Conservation (phyloP, 2,797 vertebrate genomes). For the Sebastes trivittatus region DNA sequence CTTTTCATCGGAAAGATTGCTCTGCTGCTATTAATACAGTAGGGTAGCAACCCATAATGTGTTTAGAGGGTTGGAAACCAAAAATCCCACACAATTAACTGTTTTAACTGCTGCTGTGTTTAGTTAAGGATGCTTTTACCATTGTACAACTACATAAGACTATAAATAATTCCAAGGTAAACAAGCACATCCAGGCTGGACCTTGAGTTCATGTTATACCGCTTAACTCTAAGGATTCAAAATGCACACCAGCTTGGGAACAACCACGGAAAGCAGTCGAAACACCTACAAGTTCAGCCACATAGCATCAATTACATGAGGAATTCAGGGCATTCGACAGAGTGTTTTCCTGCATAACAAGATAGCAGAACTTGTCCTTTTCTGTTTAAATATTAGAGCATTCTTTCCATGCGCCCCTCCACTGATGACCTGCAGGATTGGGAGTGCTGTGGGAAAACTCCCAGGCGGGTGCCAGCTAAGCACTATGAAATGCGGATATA, state of each 20-base stretch:
- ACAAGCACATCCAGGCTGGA: conserved; percentile 26
- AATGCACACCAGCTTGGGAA: conserved; percentile 47
- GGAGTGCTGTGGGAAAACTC: conserved; percentile 78
- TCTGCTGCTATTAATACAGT: conserved; percentile 65
- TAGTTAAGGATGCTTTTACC: conserved; percentile 31
- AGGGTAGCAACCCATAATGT: conserved; percentile 18
- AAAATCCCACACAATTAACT: conserved; percentile 43
- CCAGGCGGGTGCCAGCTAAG: conserved; percentile 61
- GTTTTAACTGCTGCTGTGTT: conserved; percentile 18
- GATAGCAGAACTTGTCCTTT: conserved; percentile 80
- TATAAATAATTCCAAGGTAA: conserved; percentile 61
- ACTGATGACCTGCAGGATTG: conserved; percentile 72
- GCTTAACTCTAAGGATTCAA: conserved; percentile 48
- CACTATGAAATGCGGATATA: conserved; percentile 57
- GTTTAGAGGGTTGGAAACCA: conserved; percentile 45
- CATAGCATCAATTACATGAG: conserved; percentile 85
- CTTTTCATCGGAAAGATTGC: conserved; percentile 48
- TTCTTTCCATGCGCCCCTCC: conserved; percentile 77
- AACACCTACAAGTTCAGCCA: conserved; percentile 75
- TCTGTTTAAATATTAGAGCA: conserved; percentile 84
- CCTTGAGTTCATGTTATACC: conserved; percentile 46
- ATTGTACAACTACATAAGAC: conserved; percentile 16
- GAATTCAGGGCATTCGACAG: conserved; percentile 85
- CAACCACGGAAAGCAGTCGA: conserved; percentile 33
- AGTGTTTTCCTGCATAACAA: conserved; percentile 84